Base-by-base conservation (phyloP, 2,888 invertebrate genomes). In the Apamea sordens region DNA sequence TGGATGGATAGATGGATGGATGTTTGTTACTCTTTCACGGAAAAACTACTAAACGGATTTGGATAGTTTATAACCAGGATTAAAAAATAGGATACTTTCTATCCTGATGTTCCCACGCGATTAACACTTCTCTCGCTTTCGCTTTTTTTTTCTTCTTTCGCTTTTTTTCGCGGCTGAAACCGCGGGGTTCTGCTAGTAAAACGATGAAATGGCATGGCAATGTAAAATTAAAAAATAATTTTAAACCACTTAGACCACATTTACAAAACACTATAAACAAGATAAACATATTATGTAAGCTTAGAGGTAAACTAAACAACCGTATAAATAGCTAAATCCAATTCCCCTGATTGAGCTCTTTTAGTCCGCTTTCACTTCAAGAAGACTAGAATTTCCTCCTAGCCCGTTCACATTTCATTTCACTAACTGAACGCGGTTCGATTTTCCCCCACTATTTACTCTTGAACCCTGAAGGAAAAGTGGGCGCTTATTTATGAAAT, bases 331-430 rank as follows among this genome's bases (percentile, higher is more conserved):
- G 32, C 36, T 36, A 18, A 59, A 64, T 69, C 18, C 24, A 85
- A 85, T 85, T 63, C 24, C 24, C 41, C n/a, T 85, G 80, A 85
- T 82, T 61, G 85, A 56, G 68, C n/a, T 50, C 56, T 47, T 21
- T 32, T 50, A 68, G 28, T 59, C n/a, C 73, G 47, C n/a, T 50
- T 65, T 24, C 67, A 28, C 61, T 80, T 81, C 21, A 28, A n/a
- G 53, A 56, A 68, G 41, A 47, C 72, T 68, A 47, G 41, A 32
- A n/a, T 21, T 56, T 28, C 15, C 75, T 69, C 5, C 21, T 11
- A 64, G 36, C 28, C 18, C 59, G 36, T 65, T 73, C 15, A 73
- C 80, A 73, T 65, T 84, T 79, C 50, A 82, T 69, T 70, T 65
- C 18, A 32, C 59, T 15, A 36, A 67, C 70, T 24, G 21, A 67